Base-by-base conservation (phyloP, 2,888 invertebrate species). In the Habroteleia sp. region DNA sequence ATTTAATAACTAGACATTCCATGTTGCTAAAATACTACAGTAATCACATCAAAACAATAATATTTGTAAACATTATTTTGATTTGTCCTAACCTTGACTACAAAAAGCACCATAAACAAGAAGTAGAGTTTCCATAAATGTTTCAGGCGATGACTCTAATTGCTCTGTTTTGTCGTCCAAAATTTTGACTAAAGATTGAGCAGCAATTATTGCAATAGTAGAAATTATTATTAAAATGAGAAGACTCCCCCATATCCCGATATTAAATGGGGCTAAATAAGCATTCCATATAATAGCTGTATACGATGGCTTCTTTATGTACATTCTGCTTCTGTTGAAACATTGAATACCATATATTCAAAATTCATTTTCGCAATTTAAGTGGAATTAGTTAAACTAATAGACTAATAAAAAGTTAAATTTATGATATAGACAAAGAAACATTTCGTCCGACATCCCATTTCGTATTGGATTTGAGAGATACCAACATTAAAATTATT, bases 251-350 rank as follows among this genome's bases (percentile, higher is more conserved):
- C 88, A 88, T 37, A 87, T 84, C 20, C 79, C 81, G 0, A n/a
- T 29, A 2, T 82, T 72, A 62, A 88, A 88, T 1, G 88, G 88
- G 2, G 83, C 83, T 3, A 81, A 74, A 27, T 87, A 88, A 3
- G 84, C 84, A 13, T 81, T 56, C 88, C 88, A 88, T 46, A 87
- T 88, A 1, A 88, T 68, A 0, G 83, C 77, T 3, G 81, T 66
- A 2, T 78, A 78, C 1, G 76, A 78, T 0, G 88, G 87, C 29
- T 83, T 82, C 48, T 84, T 86, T 44, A 88, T 88, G 42, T 80
- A 88, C 0, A 81, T 78, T 1, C 87, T 83, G 41, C 80, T 82
- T 66, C 88, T 88, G 58, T 27, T 17, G 8, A 56, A 52, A 25
- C n/a, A n/a, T n/a, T n/a, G n/a, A n/a, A n/a, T n/a, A n/a, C n/a